Evolutionary conservation across 2,797 vertebrate species (phyloP), one percentile per base, ranked within the genome.

Genomic region (Protosalanx chinensis): DNA sequence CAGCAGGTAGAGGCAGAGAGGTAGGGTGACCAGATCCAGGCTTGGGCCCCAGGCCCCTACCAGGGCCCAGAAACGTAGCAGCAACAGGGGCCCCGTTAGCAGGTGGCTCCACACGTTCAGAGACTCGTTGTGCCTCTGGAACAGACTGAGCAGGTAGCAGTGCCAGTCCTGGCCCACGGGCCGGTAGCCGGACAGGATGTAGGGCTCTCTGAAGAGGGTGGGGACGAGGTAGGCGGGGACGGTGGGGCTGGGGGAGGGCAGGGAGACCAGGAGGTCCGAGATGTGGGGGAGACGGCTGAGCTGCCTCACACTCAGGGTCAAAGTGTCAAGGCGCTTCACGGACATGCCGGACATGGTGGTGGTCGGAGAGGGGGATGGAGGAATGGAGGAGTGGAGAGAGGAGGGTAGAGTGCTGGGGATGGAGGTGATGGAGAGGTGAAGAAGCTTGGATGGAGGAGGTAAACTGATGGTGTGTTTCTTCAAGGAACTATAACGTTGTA

Each of bases 51-150:
- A n/a, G 16, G 51, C 4, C 4, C 51, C 51, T n/a, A 56, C 15
- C 16, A 16, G 51, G 51, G 51, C 51, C 51, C 18, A 56, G 89
- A 97, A 94, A 23, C 94, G 92, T 80, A 94, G 57, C 16, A 92
- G 80, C 37, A 97, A 85, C 0, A 84, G 91, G 78, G 90, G 76
- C 0, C 93, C 92, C 0, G 93, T 94, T 91, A 97, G 85, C 76
- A 98, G 85, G 74, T 93, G 96, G 72, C 93, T 96, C 96, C 96
- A 97, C 1, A 95, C 94, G 0, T 93, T 97, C 72, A 96, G 84
- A 0, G 93, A 93, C 83, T 98, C 93, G 0, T 98, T 98, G 91
- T 98, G 96, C 74, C 94, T 89, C 90, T 97, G 95, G 78, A 97
- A 95, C 70, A 97, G 93, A 80, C 96, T 96, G 70, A 94, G 85